Conservation (phyloP, 2,888 invertebrate species). For the Amiota minor region DNA sequence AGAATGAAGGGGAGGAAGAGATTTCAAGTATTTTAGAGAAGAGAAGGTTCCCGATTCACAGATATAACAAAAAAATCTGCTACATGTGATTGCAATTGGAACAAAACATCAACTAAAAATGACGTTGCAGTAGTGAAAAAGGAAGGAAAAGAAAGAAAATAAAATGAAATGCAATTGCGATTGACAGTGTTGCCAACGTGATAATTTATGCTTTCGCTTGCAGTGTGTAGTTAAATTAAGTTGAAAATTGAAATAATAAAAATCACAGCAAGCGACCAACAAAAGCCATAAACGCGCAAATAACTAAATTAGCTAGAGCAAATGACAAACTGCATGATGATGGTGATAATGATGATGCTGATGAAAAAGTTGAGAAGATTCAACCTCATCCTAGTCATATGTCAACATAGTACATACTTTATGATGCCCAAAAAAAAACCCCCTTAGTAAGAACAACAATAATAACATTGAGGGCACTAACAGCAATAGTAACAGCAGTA, state of each 20-base stretch:
- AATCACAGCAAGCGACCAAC: constrained; percentile 17
- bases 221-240: constrained; percentile 22
- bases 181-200: constrained; percentile 22
- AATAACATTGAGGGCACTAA: not conserved
- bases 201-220: constrained; percentile 54
- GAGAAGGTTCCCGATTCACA: not conserved
- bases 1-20: not conserved
- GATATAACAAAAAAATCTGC: no score
- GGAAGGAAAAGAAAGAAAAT: constrained; percentile 36
- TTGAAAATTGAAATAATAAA: constrained; percentile 22
- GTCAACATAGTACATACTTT: not conserved
- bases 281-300: constrained; percentile 28
- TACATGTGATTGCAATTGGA: no score
- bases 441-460: not conserved
- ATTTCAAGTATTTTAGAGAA: not conserved
- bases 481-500: not conserved
- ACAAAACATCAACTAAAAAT: not conserved
- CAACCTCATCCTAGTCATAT: no score
- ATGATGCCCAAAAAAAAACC: not conserved
- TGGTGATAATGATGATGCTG: not conserved
- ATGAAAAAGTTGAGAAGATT: no score
- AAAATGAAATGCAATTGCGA: constrained; percentile 36
- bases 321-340: not conserved
- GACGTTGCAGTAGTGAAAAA: constrained; percentile 2
- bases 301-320: constrained; percentile 32